Evolutionary conservation across 2,113 vertebrate species (phyloP).

Genomic region (Heterochromis multidens): DNA sequence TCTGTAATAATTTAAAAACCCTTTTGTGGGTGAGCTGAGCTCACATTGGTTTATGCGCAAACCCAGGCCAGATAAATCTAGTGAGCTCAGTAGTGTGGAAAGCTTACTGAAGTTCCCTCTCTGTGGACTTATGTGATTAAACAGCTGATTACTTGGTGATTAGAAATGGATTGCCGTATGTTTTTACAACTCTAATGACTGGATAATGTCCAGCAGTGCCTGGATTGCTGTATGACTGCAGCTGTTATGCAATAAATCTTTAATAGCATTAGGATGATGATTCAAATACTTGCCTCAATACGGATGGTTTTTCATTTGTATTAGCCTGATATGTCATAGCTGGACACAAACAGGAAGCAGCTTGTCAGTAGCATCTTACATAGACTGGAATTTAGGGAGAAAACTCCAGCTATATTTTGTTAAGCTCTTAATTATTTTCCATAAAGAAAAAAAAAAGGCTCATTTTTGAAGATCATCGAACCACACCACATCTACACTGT

Average conservation of each 20-base stretch:
- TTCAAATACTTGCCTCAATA: not conserved
- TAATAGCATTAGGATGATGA: not conserved
- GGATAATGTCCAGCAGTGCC: not conserved
- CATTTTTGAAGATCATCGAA: not conserved
- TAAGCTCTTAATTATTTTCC: not conserved
- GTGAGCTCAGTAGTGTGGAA: conserved; percentile 40
- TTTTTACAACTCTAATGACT: conserved; percentile 22
- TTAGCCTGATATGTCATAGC: not conserved
- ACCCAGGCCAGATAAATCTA: conserved; percentile 18
- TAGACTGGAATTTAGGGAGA: not conserved
- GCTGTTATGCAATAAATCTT: conserved; percentile 1
- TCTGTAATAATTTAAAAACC: conserved; percentile 54
- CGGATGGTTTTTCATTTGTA: not conserved
- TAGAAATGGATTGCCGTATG: conserved; percentile 19
- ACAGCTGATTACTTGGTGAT: conserved; percentile 39
- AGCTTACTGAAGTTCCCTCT: conserved; percentile 16
- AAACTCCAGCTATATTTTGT: not conserved
- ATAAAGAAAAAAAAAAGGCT: not conserved
- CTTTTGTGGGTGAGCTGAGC: conserved; percentile 9
- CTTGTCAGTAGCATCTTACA: not conserved
- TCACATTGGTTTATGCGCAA: conserved; percentile 15
- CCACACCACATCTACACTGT: not conserved
- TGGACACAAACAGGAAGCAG: not conserved
- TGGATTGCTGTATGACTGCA: not conserved
- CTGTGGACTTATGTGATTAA: conserved; percentile 32